These are phyloP conservation scores for Mythimna albipuncta DNA, from an alignment of 2,888 invertebrate species.

Conservation along the genomic window DNA sequence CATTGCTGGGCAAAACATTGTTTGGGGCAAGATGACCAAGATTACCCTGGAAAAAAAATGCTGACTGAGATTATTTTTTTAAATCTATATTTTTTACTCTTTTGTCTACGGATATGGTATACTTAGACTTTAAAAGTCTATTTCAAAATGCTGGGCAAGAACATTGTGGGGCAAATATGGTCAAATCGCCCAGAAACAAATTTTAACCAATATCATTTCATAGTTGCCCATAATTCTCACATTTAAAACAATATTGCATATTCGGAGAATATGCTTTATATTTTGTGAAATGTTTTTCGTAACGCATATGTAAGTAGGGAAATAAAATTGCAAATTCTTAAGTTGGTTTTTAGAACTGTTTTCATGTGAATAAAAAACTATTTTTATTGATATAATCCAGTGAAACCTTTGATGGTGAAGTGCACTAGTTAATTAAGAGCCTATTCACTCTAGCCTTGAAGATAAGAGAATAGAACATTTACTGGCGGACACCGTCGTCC, in stretches of 20 bases:
- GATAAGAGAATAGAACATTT: no score
- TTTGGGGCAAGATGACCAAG: constrained; percentile 55
- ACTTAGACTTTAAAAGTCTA: constrained; percentile 14
- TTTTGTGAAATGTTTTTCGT: neutral
- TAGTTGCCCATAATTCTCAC: constrained; percentile 49
- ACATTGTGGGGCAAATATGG: constrained; percentile 37
- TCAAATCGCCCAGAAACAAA: constrained; percentile 52
- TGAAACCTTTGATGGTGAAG: no score
- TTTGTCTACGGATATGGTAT: neutral
- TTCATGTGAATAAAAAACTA: no score
- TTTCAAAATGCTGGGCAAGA: constrained; percentile 48
- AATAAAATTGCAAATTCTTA: no score
- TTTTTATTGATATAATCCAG: no score
- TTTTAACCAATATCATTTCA: constrained; percentile 22
- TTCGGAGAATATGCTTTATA: constrained; percentile 10
- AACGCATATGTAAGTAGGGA: constrained; percentile 9
- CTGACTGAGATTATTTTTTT: constrained; percentile 10
- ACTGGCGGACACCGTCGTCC: no score
- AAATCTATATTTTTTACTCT: constrained; percentile 5
- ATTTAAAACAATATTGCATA: constrained; percentile 38
- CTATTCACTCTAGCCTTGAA: no score
- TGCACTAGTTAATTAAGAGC: no score
- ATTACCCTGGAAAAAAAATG: constrained; percentile 4
- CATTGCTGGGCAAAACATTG: constrained; percentile 43
- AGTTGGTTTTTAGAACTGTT: neutral